Conservation (phyloP, 2,888 invertebrate species). For the Uloborus plumipes region DNA sequence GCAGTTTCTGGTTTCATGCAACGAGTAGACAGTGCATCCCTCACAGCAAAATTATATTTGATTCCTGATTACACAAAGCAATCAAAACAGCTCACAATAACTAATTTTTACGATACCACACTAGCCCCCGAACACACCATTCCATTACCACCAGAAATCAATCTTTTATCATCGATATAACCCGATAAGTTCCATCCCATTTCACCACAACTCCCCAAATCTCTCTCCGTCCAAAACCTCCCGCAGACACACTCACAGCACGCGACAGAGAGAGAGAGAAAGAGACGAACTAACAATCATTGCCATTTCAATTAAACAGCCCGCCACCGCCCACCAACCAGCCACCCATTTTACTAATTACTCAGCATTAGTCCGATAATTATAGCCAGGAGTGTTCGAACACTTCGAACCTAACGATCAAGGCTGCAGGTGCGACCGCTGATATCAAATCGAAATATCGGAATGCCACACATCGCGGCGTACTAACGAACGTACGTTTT, state of each 20-base stretch:
- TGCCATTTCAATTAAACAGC: slow-evolving; percentile 55
- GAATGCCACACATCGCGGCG: slow-evolving; percentile 33
- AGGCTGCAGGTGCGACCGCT: slow-evolving; percentile 36
- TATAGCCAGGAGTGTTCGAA: slow-evolving; percentile 36
- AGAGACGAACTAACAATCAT: slow-evolving; percentile 41
- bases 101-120: no score
- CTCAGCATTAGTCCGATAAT: slow-evolving; percentile 60
- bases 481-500: slow-evolving; percentile 21
- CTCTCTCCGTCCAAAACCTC: not conserved
- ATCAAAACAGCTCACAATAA: no score
- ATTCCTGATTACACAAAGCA: no score
- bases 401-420: slow-evolving; percentile 39
- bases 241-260: not conserved
- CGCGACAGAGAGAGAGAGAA: slow-evolving; percentile 7
- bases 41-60: no score
- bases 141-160: no score
- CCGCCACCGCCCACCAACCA: slow-evolving; percentile 7
- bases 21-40: no score
- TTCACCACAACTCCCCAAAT: no score
- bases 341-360: slow-evolving; percentile 46
- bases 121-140: no score
- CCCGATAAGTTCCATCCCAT: no score
- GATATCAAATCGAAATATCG: slow-evolving; percentile 58
- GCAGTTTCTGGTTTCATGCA: no score
- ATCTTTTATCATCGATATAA: no score